These are phyloP conservation scores for Nicator chloris DNA, from an alignment of 2,113 vertebrate species.

Conservation along the genomic window DNA sequence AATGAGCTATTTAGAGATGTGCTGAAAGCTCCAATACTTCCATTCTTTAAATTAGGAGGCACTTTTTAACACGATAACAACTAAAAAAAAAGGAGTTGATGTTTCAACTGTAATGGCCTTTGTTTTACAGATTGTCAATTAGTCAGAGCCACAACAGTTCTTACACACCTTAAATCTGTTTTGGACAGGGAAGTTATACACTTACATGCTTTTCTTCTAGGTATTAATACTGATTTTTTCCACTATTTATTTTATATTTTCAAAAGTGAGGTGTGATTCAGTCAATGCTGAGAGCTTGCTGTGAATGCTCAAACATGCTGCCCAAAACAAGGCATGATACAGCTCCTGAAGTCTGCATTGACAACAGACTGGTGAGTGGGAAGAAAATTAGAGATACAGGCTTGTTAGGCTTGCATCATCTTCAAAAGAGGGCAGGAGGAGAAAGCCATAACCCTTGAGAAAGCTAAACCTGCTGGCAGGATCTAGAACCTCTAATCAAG, in stretches of 20 bases:
- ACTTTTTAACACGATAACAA: not conserved
- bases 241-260: not conserved
- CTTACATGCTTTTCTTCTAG: not conserved
- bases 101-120: not conserved
- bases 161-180: not conserved
- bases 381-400: not conserved
- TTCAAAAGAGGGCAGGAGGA: not conserved
- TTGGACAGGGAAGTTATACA: not conserved
- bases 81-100: not conserved
- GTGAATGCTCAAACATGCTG: not conserved
- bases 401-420: slow-evolving; percentile 17
- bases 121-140: not conserved
- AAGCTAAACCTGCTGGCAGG: slow-evolving; percentile 4
- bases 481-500: not conserved
- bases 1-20: not conserved
- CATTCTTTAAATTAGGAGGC: not conserved
- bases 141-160: not conserved
- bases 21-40: not conserved
- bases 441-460: not conserved
- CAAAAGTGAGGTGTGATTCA: accelerated
- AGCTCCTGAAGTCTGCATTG: not conserved
- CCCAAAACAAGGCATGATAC: not conserved
- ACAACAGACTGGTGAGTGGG: not conserved
- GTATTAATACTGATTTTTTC: not conserved
- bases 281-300: not conserved